These are phyloP conservation scores for Ophion ventricosus DNA, from an alignment of 2,888 invertebrate species.

Conservation along the genomic window DNA sequence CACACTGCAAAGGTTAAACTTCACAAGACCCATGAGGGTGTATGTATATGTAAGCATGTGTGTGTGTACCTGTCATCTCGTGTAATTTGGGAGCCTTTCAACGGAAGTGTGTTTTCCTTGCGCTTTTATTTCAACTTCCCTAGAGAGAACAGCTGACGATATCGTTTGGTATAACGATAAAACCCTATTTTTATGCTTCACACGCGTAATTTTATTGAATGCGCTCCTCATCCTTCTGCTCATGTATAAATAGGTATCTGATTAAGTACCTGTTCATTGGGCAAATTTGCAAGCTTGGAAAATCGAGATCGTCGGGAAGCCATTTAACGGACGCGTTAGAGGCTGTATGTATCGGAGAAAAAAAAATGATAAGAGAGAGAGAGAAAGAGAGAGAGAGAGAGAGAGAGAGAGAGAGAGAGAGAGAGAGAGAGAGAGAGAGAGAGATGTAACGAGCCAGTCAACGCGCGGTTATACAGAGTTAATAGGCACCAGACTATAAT, in stretches of 20 bases:
- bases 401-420: background rate
- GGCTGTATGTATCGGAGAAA: conserved; percentile 30
- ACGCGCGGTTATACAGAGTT: conserved; percentile 42
- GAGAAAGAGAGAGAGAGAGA: conserved; percentile 6
- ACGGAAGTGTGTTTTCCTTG: background rate
- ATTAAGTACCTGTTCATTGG: conserved; percentile 25
- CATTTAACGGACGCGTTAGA: conserved; percentile 39
- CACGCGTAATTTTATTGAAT: background rate
- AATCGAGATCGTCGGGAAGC: conserved; percentile 39
- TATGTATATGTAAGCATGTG: too few species aligned
- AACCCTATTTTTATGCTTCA: background rate
- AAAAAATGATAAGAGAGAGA: background rate
- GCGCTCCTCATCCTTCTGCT: background rate
- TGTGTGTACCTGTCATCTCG: background rate
- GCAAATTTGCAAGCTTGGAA: conserved; percentile 23
- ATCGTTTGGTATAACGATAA: background rate
- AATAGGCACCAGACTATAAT: conserved; percentile 65
- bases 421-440: background rate
- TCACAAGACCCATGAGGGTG: too few species aligned
- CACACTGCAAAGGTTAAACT: conserved; percentile 41
- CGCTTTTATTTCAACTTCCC: background rate
- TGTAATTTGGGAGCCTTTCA: conserved; percentile 15
- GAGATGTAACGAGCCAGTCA: conserved; percentile 27
- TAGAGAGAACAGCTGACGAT: background rate
- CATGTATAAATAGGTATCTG: conserved; percentile 6